Evolutionary conservation across 2,113 vertebrate genomes (phyloP), one percentile per base, ranked within the genome.

Genomic region (Triplophysa rosa): DNA sequence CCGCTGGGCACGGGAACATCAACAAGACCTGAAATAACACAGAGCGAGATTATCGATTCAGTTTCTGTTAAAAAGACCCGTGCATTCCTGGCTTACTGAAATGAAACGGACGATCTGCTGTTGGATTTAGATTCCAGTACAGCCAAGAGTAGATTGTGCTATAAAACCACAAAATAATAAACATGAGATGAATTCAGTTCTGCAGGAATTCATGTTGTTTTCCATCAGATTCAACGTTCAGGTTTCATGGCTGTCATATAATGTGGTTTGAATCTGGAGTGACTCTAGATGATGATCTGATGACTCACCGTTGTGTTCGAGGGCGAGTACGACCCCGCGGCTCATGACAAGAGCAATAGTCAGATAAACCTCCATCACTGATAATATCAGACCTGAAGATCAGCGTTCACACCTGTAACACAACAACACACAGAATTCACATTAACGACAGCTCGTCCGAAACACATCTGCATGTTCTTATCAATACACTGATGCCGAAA

Each of bases 1-100:
- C 81, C 76, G 77, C 80, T 80, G 45, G 90, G 86, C 85, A 90
- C 79, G 52, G 81, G 16, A 42, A 87, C 84, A 5, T 62, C 91
- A 91, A 23, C 42, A 40, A 63, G 16, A 49, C 37, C 72, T 74
- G 58, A 72, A 8, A 54, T 17, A 33, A 12, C 33, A 75, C 49
- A 29, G 37, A 62, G 23, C 56, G 40, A 68, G 17, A 58, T 42
- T 21, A 16, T 1, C 16, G 29, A 4, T 16, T 79, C 2, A 42
- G 40, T 42, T 40, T 40, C 37, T n/a, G 26, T 26, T 26, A 1
- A 26, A 26, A 26, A 26, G 26, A 26, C 26, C 42, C 8, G 16
- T 37, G 12, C 62, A 26, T 54, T 8, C 26, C 12, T 16, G 5
- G 8, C 19, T 14, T 12, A 16, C 29, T 33, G 8, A 24, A 42